Evolutionary conservation across 2,797 vertebrate species (phyloP), one percentile per base, ranked within the genome.

Genomic region (Saxicola maurus): DNA sequence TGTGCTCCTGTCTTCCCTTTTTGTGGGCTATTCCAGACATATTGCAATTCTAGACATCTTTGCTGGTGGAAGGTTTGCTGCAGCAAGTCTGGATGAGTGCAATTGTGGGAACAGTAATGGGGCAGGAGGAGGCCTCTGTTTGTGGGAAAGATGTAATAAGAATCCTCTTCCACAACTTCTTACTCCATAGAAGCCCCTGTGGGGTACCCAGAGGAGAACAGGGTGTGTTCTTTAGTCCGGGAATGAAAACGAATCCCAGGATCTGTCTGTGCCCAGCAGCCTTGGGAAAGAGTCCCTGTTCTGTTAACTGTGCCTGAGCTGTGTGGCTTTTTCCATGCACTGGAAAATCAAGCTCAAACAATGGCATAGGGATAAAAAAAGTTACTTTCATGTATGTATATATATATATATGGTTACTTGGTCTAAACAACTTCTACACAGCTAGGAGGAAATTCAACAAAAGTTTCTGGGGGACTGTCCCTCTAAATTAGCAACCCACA

Each of bases 121-220:
- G 92, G 85, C 89, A 91, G 87, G 85, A 94, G 91, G 93, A 87
- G 80, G 87, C 67, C 93, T 83, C 67, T 86, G 40, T 92, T 92
- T 92, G 90, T 86, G 93, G 92, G 80, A 94, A 94, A 81, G 49
- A 89, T 87, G 91, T 91, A 93, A 93, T 40, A 87, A 65, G 82
- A 95, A 87, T 73, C 92, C 61, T 91, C 77, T 95, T 93, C 93
- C 92, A 91, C 87, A 92, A 46, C 40, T 38, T 94, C 74, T 96
- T 95, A 93, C 89, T 95, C 92, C 92, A 94, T 12, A 91, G 67
- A 67, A 86, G 71, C 82, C 82, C 91, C 89, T 68, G 71, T 84
- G 80, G 92, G 92, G 89, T 91, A 95, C 57, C 71, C 80, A 3
- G 67, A 90, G 64, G 76, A 94, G 85, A 89, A 84, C 6, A 78